Percentiles rank a stretch among this genome's conserved stretches.
Evolutionary conservation across 2,113 vertebrate genomes (phyloP).

Genomic region (Ceuthmochares aereus): DNA sequence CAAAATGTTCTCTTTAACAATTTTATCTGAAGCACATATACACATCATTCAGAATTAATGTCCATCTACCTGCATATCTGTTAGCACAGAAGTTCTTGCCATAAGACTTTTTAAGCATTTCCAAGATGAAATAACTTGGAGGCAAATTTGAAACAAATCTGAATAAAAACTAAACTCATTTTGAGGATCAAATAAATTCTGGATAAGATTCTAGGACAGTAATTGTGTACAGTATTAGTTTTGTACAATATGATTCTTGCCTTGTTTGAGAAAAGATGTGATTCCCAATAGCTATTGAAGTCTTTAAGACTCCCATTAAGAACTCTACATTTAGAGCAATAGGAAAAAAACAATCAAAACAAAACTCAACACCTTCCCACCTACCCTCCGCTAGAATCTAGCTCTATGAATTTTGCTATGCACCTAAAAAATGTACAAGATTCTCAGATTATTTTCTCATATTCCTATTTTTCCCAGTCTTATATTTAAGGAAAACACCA

Average conservation of each 20-base stretch:
- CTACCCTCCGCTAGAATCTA: not conserved
- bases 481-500: not conserved
- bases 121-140: not conserved
- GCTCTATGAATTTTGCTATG: not conserved
- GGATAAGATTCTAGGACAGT: not conserved
- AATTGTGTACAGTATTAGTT: not conserved
- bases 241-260: not conserved
- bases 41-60: not conserved
- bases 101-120: not conserved
- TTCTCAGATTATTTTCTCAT: not conserved
- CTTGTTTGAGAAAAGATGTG: not conserved
- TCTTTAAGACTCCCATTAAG: not conserved
- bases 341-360: not conserved
- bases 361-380: not conserved
- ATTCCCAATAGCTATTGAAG: not conserved
- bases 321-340: not conserved
- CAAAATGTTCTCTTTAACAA: not conserved
- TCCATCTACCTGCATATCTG: not conserved
- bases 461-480: not conserved
- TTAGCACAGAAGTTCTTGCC: not conserved
- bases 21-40: not conserved
- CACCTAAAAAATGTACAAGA: not conserved
- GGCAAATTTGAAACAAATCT: not conserved
- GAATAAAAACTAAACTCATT: not conserved
- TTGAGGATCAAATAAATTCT: not conserved